phyloP scores from a whole-genome alignment of 2,797 vertebrate species.

The Austrolebias charrua region DNA sequence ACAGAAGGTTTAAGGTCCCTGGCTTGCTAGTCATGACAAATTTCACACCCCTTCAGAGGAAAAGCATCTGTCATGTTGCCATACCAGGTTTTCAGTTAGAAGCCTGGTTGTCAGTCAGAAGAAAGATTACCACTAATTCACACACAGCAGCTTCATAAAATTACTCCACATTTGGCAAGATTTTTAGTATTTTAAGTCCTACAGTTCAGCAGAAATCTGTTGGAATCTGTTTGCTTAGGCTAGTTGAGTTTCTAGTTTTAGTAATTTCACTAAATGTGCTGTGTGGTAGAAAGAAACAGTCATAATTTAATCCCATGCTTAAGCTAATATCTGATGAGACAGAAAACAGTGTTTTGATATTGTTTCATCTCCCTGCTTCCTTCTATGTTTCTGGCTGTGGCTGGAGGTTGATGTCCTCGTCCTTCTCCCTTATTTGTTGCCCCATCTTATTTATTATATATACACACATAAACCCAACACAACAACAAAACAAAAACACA shows the following conservation, averaged over 20 bases:
- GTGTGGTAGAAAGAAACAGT: conserved; percentile 50
- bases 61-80: conserved; percentile 6
- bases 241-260: conserved; percentile 67
- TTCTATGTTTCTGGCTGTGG: conserved; percentile 21
- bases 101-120: conserved; percentile 26
- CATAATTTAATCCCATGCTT: conserved; percentile 69
- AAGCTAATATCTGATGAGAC: conserved; percentile 61
- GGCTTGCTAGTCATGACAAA: conserved; percentile 55
- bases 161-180: not conserved
- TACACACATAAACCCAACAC: conserved; percentile 34
- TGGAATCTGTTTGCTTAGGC: conserved; percentile 30
- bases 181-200: conserved; percentile 14
- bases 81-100: conserved; percentile 1
- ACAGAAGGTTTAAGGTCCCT: conserved; percentile 44
- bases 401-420: conserved; percentile 5
- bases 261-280: conserved; percentile 66
- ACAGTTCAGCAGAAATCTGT: conserved; percentile 25
- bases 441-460: conserved; percentile 27
- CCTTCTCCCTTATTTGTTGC: conserved; percentile 1
- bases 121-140: not conserved
- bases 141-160: not conserved
- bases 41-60: conserved; percentile 44
- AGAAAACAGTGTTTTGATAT: conserved; percentile 39
- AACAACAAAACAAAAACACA: conserved; percentile 21
- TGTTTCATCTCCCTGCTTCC: conserved; percentile 32